Evolutionary conservation across 2,888 invertebrate species (phyloP), one percentile per base, ranked within the genome.

Genomic region (Eubasilissa splendida): DNA sequence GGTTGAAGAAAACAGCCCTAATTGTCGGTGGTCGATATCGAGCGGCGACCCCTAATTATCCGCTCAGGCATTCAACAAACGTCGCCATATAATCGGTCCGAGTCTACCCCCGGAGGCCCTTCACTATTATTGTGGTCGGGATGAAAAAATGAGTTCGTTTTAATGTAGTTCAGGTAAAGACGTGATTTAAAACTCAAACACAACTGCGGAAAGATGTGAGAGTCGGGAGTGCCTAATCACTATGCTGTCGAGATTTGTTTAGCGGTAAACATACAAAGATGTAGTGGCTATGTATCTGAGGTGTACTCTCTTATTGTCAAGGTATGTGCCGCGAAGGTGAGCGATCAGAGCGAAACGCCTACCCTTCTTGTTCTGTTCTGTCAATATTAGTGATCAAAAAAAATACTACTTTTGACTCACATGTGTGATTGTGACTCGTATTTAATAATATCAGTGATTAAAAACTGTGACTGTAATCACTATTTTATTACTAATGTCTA

Each of bases 1-100:
- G 74, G 59, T 50, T 33, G 42, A 59, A 59, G 59, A 54, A 56
- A 54, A 31, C 63, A 22, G 4, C 76, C 65, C 71, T 79, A 82
- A 79, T 82, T 79, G 80, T 77, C 63, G 73, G 63, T 77, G 68
- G 80, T 81, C 80, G 76, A 80, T 80, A 80, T 56, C 54, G 74
- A 73, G 68, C 60, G 65, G 76, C 73, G 63, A 71, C 65, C 70
- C 60, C 68, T 80, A 77, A 80, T 77, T 80, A 77, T 66, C 80
- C 73, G 73, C 42, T 77, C 73, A 56, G 73, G 63, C 71, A 80
- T 80, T 73, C 80, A 77, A 63, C 78, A 52, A 78, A 63, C 78
- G 78, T 78, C 78, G 78, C 78, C 78, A 71, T 33, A 59, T 78
- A 73, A 73, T 78, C 71, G 78, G 66, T 65, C 54, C 31, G 66